Conservation (phyloP, 2,113 vertebrate species). For the Nothocercus julius region DNA sequence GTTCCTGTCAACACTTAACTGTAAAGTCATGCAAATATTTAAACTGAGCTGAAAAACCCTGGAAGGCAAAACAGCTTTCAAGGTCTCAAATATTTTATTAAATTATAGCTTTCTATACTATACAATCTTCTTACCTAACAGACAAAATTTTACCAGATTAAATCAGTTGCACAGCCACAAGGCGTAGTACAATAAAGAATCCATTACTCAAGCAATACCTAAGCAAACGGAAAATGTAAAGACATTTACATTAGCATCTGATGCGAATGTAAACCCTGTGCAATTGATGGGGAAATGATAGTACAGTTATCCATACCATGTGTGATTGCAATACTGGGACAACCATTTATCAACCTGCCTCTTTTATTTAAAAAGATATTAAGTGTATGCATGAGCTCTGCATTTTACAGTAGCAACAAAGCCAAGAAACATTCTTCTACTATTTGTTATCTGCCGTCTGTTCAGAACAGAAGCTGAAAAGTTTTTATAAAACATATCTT, state of each 20-base stretch:
- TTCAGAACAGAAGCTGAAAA: not conserved
- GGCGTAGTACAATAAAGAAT: conserved; percentile 19
- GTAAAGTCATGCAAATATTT: not conserved
- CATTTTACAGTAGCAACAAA: not conserved
- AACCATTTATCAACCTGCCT: conserved; percentile 5
- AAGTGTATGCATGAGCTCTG: not conserved
- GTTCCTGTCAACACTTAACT: not conserved
- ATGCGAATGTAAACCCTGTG: not conserved
- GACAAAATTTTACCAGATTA: conserved; percentile 18
- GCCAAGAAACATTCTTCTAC: not conserved
- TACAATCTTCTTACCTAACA: not conserved
- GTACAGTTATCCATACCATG: not conserved
- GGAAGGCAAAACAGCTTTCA: conserved; percentile 2
- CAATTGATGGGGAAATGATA: not conserved
- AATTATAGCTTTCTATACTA: conserved; percentile 33
- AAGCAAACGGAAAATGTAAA: conserved; percentile 51
- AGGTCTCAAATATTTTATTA: conserved; percentile 4
- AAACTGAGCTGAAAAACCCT: not conserved
- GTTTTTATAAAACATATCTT: not conserved
- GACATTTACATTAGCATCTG: conserved; percentile 23
- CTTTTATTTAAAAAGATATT: conserved; percentile 20
- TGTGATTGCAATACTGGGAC: not conserved
- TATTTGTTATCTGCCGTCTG: not conserved
- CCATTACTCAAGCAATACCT: conserved; percentile 40
- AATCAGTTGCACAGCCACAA: conserved; percentile 43